Evolutionary conservation across 2,888 invertebrate species (phyloP).

Genomic region (Tipula helvola): DNA sequence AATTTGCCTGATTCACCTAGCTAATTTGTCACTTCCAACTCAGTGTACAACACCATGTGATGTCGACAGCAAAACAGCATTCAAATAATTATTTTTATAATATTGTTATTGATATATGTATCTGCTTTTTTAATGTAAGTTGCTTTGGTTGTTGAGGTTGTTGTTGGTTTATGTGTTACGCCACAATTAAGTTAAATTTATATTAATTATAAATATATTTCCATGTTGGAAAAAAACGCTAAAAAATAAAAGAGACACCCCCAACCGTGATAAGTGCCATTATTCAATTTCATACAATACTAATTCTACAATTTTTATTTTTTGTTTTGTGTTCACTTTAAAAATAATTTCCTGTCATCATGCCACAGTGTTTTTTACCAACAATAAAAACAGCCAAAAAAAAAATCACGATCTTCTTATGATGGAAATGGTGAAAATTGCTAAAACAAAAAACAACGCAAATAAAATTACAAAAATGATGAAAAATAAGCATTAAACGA

Average conservation of each 20-base stretch:
- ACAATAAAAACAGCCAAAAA: not conserved
- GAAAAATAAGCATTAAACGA: not conserved
- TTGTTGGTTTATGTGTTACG: not conserved
- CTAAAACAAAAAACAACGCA: not conserved
- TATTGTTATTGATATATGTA: not conserved
- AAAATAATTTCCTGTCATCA: not conserved
- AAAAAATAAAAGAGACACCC: not conserved
- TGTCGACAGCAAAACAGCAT: not conserved
- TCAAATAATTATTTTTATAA: not conserved
- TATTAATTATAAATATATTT: not conserved
- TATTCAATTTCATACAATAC: not conserved
- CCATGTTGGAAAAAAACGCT: not conserved
- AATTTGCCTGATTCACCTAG: not conserved
- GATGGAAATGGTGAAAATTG: not conserved
- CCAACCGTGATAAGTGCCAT: not conserved
- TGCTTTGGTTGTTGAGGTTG: not conserved
- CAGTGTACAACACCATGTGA: not conserved
- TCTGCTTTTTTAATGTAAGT: not conserved
- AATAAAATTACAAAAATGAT: not conserved
- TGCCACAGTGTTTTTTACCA: not conserved
- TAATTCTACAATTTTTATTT: not conserved
- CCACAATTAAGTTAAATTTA: not conserved
- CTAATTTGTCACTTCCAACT: not conserved
- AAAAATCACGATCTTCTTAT: not conserved
- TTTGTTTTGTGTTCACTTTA: not conserved